Conservation (phyloP, 2,113 vertebrate genomes). For the Microtus richardsoni region DNA sequence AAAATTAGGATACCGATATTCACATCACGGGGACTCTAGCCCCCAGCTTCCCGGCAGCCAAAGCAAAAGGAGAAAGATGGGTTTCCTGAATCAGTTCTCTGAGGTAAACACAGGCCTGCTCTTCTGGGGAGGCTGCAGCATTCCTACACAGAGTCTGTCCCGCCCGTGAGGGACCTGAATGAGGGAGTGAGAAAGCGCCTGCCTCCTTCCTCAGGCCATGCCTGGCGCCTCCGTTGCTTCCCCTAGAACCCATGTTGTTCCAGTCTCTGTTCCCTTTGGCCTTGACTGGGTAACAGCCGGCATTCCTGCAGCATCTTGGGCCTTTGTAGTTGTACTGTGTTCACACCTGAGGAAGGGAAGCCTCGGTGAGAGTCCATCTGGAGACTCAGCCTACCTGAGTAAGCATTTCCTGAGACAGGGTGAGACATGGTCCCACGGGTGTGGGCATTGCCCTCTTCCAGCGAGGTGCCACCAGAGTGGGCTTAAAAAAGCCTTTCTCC, state of each 20-base stretch:
- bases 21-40: neutral
- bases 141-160: neutral
- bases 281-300: neutral
- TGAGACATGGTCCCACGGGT: neutral
- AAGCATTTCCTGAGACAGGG: neutral
- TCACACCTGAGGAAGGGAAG: neutral
- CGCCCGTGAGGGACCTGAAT: neutral
- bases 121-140: neutral
- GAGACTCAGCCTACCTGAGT: too few relatives aligned
- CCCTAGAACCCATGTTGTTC: neutral
- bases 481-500: neutral
- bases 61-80: constrained; percentile 48
- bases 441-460: neutral
- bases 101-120: neutral
- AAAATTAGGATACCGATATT: neutral
- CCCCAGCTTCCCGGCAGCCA: constrained; percentile 49
- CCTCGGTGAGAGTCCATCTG: neutral
- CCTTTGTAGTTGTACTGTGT: neutral
- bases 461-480: neutral
- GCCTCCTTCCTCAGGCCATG: neutral
- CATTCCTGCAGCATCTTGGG: neutral
- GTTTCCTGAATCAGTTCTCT: constrained; percentile 29
- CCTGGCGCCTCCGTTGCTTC: neutral
- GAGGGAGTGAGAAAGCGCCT: neutral
- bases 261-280: neutral